Base-by-base conservation (phyloP, 2,113 vertebrate species). In the Seriola rivoliana region DNA sequence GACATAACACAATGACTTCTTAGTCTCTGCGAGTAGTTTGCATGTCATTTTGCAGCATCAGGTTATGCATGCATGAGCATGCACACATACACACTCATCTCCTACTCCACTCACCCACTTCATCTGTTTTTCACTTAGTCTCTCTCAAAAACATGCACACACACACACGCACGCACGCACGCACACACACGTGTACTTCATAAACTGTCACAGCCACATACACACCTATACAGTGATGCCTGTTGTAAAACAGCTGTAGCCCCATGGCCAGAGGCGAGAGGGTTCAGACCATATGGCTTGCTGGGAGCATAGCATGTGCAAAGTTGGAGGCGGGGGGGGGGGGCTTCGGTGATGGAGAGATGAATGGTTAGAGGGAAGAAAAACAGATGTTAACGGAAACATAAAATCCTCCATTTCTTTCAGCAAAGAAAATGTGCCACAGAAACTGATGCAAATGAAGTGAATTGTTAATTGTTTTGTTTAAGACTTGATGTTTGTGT, bases 181-280 rank as follows among this genome's bases (percentile, higher is more conserved):
- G 42, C 52, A 52, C 64, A 12, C 58, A 11, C 10, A 42, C 54
- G 46, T 25, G 11, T 0, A 52, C 72, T 5, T 23, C 58, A 71
- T 54, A 54, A 65, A 69, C 60, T 59, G 8, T 42, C 1, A 3
- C 14, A 48, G 8, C 36, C 70, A 66, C 63, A 59, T 14, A 72
- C 79, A 78, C 68, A 74, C 46, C 50, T 42, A 21, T 16, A 44
- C 19, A 63, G 44, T 65, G 80, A 83, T 46, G 87, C 82, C 88
- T 88, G 84, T 91, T 85, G 78, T 52, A 69, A 75, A 91, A 64
- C 93, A 93, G 92, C 90, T 94, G 93, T 85, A 90, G 89, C 88
- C 75, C 85, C 52, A 63, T 69, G 64, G 63, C 93, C 75, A 55
- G 72, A 81, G 89, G 92, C 78, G 0, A 52, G 40, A 46, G 44